Base-by-base conservation (phyloP, 2,113 vertebrate species). In the Epinephelus cyanopodus region DNA sequence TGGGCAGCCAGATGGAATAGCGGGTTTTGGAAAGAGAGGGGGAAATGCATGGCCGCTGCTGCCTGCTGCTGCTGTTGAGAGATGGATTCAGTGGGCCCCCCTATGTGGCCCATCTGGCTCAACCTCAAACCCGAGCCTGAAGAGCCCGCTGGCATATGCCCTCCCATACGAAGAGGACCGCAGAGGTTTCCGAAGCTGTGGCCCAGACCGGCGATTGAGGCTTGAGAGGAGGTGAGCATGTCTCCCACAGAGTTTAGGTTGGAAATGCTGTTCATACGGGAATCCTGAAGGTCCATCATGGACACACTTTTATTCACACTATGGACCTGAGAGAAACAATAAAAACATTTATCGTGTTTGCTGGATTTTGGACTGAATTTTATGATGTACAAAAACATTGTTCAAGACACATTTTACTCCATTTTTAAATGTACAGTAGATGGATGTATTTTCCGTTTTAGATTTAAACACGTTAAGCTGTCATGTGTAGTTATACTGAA, bases 291-390 rank as follows among this genome's bases (percentile, higher is more conserved):
- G 87, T 99, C 98, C 96, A 99, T 95, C 98, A 99, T 99, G 62
- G 98, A 99, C 71, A 99, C 97, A 1, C 98, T 99, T 92, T 99
- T 99, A 92, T 98, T 98, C 70, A 98, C 97, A 17, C 97, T 98
- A 83, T 98, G 96, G 87, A 98, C 96, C 95, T 96, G 87, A 61
- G 58, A 83, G 17, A 68, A 18, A 75, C 47, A 71, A 62, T 3
- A 45, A 68, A 37, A 76, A 68, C 9, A 58, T 13, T 53, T 33
- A 45, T 15, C 45, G 4, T 33, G 19, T 45, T 45, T 11, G 21
- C 27, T n/a, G 47, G 14, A 64, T 27, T 52, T 50, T 39, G 4
- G 64, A 13, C 12, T 23, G 23, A 6, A 63, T n/a, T 14, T 63
- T n/a, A 2, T 17, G 61, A 13, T 14, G 17, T 11, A 60, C 50